Evolutionary conservation across 1,140 invertebrate species (phyloP), one percentile per base, ranked within the genome.

Genomic region (Lasioglossum albipes): DNA sequence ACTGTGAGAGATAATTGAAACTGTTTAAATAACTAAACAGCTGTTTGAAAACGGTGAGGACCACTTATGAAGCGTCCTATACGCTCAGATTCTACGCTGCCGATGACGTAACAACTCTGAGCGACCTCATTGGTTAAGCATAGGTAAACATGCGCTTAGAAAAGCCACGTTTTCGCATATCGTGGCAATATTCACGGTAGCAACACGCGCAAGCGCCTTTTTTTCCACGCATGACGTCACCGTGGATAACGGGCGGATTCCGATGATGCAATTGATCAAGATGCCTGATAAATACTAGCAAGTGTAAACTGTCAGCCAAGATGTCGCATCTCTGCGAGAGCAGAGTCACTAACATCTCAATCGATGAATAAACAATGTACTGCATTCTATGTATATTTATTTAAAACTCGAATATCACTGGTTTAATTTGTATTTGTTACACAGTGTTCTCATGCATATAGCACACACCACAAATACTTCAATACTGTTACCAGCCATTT

Each of bases 231-330:
- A 7, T 72, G 75, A 78, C 57, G 57, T 71, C 57, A 78, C 3
- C 27, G 22, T 6, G 18, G 7, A 78, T 64, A 78, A 72, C 22
- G 16, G 68, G 22, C 31, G 36, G 57, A 72, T 36, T 62, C 27
- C 67, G 45, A 64, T 78, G 57, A 64, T 72, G 75, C 31, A 72
- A 78, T 52, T 36, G 45, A 78, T 27, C 3, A 72, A 78, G 27
- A 49, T 57, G 12, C 2, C 7, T 16, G 20, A 52, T n/a, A n/a
- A n/a, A n/a, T 52, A 36, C 41, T 49, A 36, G 45, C 45, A 49
- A 49, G 10, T 36, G 16, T 52, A 16, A 31, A 27, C n/a, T 45
- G n/a, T 10, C 1, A 22, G 18, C 2, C 7, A 12, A 22, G 18
- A 36, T 36, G 36, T 6, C 10, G 52, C 27, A 45, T 59, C 7